Evolutionary conservation across 2,888 invertebrate species (phyloP).

Genomic region (Ditula angustiorana): DNA sequence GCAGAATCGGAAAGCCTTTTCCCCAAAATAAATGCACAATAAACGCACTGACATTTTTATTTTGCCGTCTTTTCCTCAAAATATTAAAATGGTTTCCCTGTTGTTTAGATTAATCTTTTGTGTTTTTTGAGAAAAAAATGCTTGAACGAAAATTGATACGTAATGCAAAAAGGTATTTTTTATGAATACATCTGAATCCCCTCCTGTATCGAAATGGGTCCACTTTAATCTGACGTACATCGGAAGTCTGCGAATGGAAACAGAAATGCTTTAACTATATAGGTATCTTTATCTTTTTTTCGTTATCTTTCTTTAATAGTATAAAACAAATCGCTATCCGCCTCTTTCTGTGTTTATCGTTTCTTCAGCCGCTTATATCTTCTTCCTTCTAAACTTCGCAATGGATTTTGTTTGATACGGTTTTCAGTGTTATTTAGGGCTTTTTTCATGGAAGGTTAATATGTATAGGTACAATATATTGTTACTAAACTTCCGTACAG

Average conservation of each 20-base stretch:
- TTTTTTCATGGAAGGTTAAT: no score
- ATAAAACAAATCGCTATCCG: no score
- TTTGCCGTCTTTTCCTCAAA: neutral
- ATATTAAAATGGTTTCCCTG: neutral
- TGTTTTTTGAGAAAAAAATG: conserved; percentile 3
- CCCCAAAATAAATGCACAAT: neutral
- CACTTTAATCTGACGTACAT: neutral
- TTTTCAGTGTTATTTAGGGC: no score
- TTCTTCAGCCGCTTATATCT: no score
- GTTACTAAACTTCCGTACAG: no score
- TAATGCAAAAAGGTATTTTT: neutral
- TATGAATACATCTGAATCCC: conserved; percentile 7
- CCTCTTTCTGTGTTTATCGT: no score
- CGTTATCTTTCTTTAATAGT: no score
- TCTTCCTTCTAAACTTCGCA: no score
- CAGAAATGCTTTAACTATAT: neutral
- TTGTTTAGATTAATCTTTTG: neutral
- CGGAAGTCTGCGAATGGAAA: neutral
- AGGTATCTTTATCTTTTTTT: neutral
- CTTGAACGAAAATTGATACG: neutral
- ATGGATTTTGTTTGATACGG: no score
- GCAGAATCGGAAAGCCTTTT: neutral
- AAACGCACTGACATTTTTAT: neutral
- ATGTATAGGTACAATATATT: no score
- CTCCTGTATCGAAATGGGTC: neutral